Percentiles rank a stretch among this genome's conserved stretches.
Conservation (phyloP, 2,888 invertebrate genomes). For the Drosophila barbarae region DNA sequence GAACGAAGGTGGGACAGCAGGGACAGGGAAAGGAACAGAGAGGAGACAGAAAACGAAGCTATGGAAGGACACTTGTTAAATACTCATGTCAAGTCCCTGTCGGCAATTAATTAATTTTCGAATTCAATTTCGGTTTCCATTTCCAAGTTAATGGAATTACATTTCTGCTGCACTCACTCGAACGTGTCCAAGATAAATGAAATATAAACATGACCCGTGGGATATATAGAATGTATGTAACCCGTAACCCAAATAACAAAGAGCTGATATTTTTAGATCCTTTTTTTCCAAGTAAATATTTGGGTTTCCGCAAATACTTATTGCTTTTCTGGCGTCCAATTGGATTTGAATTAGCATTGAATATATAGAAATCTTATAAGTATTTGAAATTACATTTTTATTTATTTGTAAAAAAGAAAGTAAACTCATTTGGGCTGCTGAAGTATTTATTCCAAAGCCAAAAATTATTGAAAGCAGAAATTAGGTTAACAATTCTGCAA, state of each 20-base stretch:
- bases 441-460: too few relatives aligned
- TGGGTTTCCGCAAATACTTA: too few relatives aligned
- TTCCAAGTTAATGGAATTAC: conserved; percentile 27
- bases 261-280: background rate
- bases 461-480: too few relatives aligned
- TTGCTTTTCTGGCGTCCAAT: too few relatives aligned
- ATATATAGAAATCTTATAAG: too few relatives aligned
- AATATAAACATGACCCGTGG: conserved; percentile 5
- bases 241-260: background rate
- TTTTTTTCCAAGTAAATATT: conserved; percentile 11
- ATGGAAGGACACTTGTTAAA: conserved; percentile 34
- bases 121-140: conserved; percentile 29
- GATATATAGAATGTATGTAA: too few relatives aligned
- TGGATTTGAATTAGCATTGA: too few relatives aligned
- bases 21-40: background rate
- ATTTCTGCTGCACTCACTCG: conserved; percentile 11
- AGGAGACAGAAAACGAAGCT: conserved; percentile 11
- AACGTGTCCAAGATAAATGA: conserved; percentile 11
- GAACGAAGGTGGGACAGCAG: background rate
- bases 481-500: too few relatives aligned
- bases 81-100: conserved; percentile 29
- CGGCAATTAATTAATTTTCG: conserved; percentile 33
- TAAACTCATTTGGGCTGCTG: too few relatives aligned
- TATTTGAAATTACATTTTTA: too few relatives aligned
- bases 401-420: too few relatives aligned